Evolutionary conservation across 2,888 invertebrate species (phyloP).

Genomic region (Limenitis camilla): DNA sequence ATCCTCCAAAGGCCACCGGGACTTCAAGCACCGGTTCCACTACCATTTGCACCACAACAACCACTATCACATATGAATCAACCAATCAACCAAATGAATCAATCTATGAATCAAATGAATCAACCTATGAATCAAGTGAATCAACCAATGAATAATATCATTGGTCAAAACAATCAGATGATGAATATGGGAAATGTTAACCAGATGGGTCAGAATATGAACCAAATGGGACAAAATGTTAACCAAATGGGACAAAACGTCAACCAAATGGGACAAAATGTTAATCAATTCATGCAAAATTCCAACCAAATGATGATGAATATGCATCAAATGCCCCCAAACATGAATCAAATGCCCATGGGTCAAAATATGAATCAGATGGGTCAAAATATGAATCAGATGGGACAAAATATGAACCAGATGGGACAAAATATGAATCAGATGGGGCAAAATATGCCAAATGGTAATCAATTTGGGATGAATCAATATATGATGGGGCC

Average conservation of each 20-base stretch:
- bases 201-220: conserved; percentile 40
- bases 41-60: conserved; percentile 60
- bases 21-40: conserved; percentile 55
- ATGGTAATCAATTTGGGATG: conserved; percentile 56
- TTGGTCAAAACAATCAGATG: conserved; percentile 30
- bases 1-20: conserved; percentile 65
- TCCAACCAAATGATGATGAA: conserved; percentile 41
- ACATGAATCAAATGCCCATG: conserved; percentile 24
- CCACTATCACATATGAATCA: conserved; percentile 35
- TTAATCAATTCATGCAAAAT: conserved; percentile 36
- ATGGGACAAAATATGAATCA: conserved; percentile 34
- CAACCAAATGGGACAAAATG: conserved; percentile 40
- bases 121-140: conserved; percentile 27
- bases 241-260: conserved; percentile 32
- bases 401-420: conserved; percentile 28
- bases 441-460: conserved; percentile 37
- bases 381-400: conserved; percentile 31
- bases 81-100: conserved; percentile 42
- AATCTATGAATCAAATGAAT: conserved; percentile 31
- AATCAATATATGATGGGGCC: conserved; percentile 59
- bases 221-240: conserved; percentile 26
- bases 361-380: conserved; percentile 33
- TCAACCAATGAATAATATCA: conserved; percentile 16
- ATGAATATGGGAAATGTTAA: conserved; percentile 31
- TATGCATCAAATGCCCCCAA: conserved; percentile 36